A percentile compares a stretch with the other conserved stretches of the same genome.
These are phyloP conservation scores for Tortricodes alternella DNA, from an alignment of 2,888 invertebrate genomes.

Conservation along the genomic window DNA sequence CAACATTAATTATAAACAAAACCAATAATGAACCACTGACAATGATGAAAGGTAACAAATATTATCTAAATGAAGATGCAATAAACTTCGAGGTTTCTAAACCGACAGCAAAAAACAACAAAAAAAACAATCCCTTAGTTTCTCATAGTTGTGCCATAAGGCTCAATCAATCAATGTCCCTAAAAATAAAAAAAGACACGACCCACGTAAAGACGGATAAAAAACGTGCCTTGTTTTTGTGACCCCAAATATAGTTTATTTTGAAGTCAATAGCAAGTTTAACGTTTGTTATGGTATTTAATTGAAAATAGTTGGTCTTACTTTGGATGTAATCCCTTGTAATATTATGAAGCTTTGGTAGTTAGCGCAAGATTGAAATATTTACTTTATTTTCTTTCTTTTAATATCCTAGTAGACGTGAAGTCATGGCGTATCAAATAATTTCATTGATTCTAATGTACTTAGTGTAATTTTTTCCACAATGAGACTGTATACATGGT, in stretches of 20 bases:
- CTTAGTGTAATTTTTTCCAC: no score
- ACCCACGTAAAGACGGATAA: conserved; percentile 77
- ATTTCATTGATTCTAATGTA: no score
- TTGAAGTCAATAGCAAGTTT: conserved; percentile 4
- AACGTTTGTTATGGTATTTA: not conserved
- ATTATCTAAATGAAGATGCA: conserved; percentile 75
- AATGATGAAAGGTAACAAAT: conserved; percentile 45
- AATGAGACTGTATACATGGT: no score
- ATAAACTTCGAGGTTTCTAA: conserved; percentile 61
- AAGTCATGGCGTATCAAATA: no score
- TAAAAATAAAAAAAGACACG: conserved; percentile 75
- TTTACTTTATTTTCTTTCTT: no score
- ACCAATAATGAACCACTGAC: conserved; percentile 30
- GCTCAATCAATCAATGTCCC: conserved; percentile 81
- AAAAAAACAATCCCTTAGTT: conserved; percentile 73
- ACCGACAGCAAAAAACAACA: conserved; percentile 50
- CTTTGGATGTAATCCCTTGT: not conserved
- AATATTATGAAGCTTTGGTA: not conserved
- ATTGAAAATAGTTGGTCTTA: not conserved
- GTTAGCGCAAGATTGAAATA: no score
- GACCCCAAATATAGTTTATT: conserved; percentile 26
- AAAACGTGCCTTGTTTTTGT: conserved; percentile 42
- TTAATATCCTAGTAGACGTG: no score
- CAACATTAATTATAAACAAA: conserved; percentile 1
- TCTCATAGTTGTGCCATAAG: conserved; percentile 75